These are phyloP conservation scores for Procapra przewalskii DNA, from an alignment of 2,113 vertebrate genomes.

Conservation along the genomic window DNA sequence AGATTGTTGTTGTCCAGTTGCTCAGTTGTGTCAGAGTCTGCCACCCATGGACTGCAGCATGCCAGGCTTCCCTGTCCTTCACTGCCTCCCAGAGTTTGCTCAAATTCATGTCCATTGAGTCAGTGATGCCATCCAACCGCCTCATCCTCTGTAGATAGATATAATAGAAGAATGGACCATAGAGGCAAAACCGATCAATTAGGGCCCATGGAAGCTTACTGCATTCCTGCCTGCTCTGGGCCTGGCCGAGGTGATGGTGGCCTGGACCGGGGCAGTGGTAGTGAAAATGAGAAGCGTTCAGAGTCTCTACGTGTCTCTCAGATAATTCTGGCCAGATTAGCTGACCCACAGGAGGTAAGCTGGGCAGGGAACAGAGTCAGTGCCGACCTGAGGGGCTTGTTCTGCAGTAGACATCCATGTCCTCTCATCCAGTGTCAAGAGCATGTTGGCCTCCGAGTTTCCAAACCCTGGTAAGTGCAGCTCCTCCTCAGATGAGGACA, in stretches of 20 bases:
- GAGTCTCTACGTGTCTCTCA: rapidly evolving
- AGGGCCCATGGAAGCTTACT: no score
- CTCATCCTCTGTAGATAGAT: background rate
- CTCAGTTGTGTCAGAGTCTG: background rate
- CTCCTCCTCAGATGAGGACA: background rate
- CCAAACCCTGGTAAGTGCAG: background rate
- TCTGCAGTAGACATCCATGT: background rate
- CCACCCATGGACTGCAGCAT: background rate
- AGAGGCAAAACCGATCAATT: no score
- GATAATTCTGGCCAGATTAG: background rate
- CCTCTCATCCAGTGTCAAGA: background rate
- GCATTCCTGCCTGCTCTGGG: background rate
- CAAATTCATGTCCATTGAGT: background rate
- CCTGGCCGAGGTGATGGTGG: background rate
- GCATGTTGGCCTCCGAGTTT: background rate
- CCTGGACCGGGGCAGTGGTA: background rate
- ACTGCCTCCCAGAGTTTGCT: background rate
- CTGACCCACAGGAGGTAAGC: background rate
- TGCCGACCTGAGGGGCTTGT: background rate
- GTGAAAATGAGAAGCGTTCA: background rate
- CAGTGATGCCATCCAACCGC: background rate
- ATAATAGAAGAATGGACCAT: background rate
- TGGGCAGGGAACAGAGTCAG: background rate
- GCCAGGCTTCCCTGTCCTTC: background rate
- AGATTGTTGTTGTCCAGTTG: background rate